phyloP scores from a whole-genome alignment of 1,140 invertebrate species.

The Pteromalus puparum region DNA sequence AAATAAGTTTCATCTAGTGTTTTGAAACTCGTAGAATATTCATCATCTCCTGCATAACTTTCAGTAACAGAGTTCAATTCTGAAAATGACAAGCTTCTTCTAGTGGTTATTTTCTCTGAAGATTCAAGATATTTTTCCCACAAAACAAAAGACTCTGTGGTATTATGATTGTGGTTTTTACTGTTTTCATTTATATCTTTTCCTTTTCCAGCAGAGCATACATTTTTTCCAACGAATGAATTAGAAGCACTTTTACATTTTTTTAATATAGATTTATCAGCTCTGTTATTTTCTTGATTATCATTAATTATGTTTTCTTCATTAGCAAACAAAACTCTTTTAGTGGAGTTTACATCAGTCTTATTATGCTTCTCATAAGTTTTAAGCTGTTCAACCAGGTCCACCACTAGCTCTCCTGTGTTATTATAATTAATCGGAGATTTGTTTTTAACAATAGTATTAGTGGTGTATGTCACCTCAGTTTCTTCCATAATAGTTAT shows the following conservation, averaged over 20 bases:
- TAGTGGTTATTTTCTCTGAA: slow-evolving; percentile 24
- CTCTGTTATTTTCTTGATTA: not conserved
- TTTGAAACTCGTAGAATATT: slow-evolving; percentile 42
- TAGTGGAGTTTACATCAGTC: not conserved
- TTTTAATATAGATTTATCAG: slow-evolving; percentile 27
- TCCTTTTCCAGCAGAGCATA: not conserved
- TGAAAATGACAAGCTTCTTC: slow-evolving; percentile 43
- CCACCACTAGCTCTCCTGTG: not conserved
- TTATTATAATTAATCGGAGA: slow-evolving; percentile 7
- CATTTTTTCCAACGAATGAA: not conserved
- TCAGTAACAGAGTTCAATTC: slow-evolving; percentile 30
- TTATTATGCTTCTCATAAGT: not conserved
- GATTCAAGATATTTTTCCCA: slow-evolving; percentile 36
- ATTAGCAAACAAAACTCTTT: slow-evolving; percentile 48
- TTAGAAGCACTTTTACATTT: not conserved
- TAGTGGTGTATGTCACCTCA: slow-evolving; percentile 11
- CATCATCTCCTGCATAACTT: slow-evolving; percentile 49
- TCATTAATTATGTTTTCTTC: slow-evolving; percentile 8
- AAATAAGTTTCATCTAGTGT: slow-evolving; percentile 43
- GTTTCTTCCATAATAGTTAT: slow-evolving; percentile 46
- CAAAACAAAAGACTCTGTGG: slow-evolving; percentile 45
- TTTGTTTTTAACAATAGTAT: not conserved
- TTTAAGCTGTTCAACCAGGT: not conserved
- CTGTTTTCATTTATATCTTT: slow-evolving; percentile 40
- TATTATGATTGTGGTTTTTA: slow-evolving; percentile 46